Conservation (phyloP, 1,140 invertebrate genomes). For the Bombus sibiricus region DNA sequence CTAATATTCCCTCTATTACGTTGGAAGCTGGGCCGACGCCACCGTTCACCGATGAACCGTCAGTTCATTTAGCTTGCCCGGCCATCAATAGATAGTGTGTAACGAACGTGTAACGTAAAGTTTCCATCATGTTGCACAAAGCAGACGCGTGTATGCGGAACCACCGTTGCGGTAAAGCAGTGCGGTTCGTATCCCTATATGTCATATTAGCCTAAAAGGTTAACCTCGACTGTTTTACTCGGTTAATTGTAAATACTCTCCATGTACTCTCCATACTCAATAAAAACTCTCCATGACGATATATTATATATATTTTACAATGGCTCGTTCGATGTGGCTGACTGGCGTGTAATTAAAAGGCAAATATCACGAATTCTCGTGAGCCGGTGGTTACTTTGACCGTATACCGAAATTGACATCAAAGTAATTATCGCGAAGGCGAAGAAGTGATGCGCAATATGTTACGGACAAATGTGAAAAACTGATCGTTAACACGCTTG, state of each 20-base stretch:
- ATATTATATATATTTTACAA: constrained; percentile 8
- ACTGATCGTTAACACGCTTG: background rate
- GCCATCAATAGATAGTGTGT: constrained; percentile 53
- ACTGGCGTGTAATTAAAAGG: constrained; percentile 12
- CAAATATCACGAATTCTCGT: background rate
- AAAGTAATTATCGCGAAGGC: constrained; percentile 37
- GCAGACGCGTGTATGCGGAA: constrained; percentile 47
- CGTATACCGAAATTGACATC: constrained; percentile 20
- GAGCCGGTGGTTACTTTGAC: background rate
- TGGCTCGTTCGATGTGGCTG: background rate
- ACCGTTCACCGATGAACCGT: constrained; percentile 38
- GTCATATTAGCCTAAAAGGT: constrained; percentile 56
- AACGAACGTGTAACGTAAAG: constrained; percentile 58
- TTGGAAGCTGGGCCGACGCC: constrained; percentile 2
- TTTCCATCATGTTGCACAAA: constrained; percentile 57
- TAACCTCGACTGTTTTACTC: constrained; percentile 52
- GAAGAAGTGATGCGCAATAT: background rate
- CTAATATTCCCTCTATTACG: constrained; percentile 38
- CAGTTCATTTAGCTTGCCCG: constrained; percentile 50
- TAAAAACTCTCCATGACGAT: constrained; percentile 17
- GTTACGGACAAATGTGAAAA: background rate
- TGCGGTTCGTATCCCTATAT: constrained; percentile 53
- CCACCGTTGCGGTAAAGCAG: constrained; percentile 56
- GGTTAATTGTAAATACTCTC: constrained; percentile 39
- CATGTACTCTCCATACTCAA: too few relatives aligned